Percentiles rank a stretch among this genome's conserved stretches.
Conservation (phyloP, 92 coral and sea anemone species). For the Porites evermanni region DNA sequence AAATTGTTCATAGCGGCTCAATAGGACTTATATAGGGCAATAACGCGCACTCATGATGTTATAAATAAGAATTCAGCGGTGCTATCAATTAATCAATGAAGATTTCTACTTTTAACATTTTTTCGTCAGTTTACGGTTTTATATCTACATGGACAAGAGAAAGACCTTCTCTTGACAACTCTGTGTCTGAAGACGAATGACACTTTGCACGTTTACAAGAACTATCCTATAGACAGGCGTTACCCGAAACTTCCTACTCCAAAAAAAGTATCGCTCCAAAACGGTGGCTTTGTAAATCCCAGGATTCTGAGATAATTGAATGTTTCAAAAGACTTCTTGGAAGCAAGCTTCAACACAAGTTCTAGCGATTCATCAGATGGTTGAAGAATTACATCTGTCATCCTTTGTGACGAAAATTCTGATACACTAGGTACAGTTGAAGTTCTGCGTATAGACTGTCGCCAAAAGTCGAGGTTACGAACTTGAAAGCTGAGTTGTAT, state of each 20-base stretch:
- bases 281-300: slow-evolving; percentile 41
- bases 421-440: slow-evolving; percentile 46
- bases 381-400: slow-evolving; percentile 25
- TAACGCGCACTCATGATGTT: too few relatives aligned
- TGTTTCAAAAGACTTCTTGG: neutral
- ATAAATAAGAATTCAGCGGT: too few relatives aligned
- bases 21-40: too few relatives aligned
- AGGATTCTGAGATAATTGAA: slow-evolving; percentile 30
- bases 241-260: slow-evolving; percentile 15
- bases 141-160: too few relatives aligned
- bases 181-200: too few relatives aligned
- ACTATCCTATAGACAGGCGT: too few relatives aligned
- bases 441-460: slow-evolving; percentile 19
- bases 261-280: slow-evolving; percentile 26
- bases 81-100: too few relatives aligned
- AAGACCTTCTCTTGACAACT: too few relatives aligned
- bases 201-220: too few relatives aligned
- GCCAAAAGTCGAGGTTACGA: slow-evolving; percentile 43
- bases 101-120: too few relatives aligned
- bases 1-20: too few relatives aligned
- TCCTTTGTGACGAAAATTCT: slow-evolving; percentile 38
- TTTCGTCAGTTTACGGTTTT: too few relatives aligned
- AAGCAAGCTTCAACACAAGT: slow-evolving; percentile 40
- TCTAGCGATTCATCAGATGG: slow-evolving; percentile 35
- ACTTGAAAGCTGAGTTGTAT: slow-evolving; percentile 39